These are phyloP conservation scores for Gila orcuttii DNA, from an alignment of 2,113 vertebrate species.

Conservation along the genomic window DNA sequence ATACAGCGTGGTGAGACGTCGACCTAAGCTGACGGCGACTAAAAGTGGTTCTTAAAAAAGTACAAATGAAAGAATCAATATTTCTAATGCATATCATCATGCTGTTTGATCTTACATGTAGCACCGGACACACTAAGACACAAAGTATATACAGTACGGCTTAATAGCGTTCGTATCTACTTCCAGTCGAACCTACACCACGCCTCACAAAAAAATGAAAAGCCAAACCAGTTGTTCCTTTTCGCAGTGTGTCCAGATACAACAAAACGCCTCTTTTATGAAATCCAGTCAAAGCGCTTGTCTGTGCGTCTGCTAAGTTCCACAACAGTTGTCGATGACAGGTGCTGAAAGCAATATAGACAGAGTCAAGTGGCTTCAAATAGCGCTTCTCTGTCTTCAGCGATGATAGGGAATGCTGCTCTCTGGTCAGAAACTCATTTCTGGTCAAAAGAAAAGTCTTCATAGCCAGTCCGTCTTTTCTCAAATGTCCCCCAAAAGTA, in stretches of 20 bases:
- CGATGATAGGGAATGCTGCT: constrained; percentile 62
- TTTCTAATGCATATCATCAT: constrained; percentile 62
- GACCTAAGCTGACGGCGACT: constrained; percentile 29
- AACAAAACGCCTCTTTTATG: constrained; percentile 81
- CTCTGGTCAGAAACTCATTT: constrained; percentile 48
- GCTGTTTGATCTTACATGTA: constrained; percentile 55
- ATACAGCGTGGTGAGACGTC: constrained; percentile 52
- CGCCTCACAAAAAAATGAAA: constrained; percentile 43
- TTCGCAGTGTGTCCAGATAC: constrained; percentile 60
- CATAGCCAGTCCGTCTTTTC: constrained; percentile 20
- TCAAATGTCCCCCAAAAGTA: constrained; percentile 26
- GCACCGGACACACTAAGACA: constrained; percentile 60
- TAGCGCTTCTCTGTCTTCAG: constrained; percentile 81
- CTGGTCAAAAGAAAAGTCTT: constrained; percentile 31
- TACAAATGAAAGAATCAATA: constrained; percentile 72
- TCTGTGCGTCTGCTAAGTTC: constrained; percentile 76
- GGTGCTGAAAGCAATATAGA: constrained; percentile 83
- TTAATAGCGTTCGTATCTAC: constrained; percentile 56
- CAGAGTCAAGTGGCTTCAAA: constrained; percentile 83
- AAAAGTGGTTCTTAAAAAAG: constrained; percentile 59
- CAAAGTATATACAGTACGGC: constrained; percentile 48
- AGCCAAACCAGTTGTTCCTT: constrained; percentile 68
- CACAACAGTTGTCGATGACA: constrained; percentile 92
- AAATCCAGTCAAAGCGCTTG: constrained; percentile 76
- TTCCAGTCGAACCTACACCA: constrained; percentile 57